Conservation (phyloP, 2,888 invertebrate genomes). For the Acanthococcus lagerstroemiae region DNA sequence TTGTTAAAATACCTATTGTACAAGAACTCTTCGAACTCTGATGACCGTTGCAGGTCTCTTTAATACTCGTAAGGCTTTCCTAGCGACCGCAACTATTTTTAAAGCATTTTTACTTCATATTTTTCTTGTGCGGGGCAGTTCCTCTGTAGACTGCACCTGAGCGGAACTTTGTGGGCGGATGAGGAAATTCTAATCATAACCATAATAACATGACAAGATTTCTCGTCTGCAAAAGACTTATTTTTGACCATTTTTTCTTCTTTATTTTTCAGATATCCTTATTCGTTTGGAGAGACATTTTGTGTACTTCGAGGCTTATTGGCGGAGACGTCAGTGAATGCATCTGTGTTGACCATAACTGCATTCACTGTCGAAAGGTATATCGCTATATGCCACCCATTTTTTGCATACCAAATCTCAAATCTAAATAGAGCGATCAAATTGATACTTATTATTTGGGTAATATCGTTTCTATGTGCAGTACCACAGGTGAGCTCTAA, state of each 20-base stretch:
- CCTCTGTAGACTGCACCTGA: no score
- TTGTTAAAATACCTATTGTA: no score
- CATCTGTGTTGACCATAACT: conserved; percentile 75
- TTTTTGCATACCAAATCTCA: conserved; percentile 71
- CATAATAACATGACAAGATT: no score
- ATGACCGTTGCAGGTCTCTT: no score
- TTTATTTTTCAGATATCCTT: conserved; percentile 48
- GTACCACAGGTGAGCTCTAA: conserved; percentile 58
- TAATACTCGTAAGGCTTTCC: no score
- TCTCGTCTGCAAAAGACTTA: no score
- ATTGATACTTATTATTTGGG: conserved; percentile 63
- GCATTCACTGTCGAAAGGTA: conserved; percentile 62
- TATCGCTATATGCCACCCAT: conserved; percentile 55
- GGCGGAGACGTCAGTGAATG: conserved; percentile 76
- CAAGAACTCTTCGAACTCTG: no score
- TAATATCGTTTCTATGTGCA: conserved; percentile 61
- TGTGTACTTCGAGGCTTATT: conserved; percentile 63
- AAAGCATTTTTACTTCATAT: no score
- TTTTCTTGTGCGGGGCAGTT: no score
- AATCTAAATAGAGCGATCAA: conserved; percentile 71
- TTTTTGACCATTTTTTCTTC: neutral
- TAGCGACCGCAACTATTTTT: no score
- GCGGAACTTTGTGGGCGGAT: no score
- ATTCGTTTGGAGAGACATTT: conserved; percentile 64
- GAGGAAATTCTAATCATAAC: no score